phyloP scores from a whole-genome alignment of 1,140 invertebrate species.

The Leptinotarsa undecemlineata region DNA sequence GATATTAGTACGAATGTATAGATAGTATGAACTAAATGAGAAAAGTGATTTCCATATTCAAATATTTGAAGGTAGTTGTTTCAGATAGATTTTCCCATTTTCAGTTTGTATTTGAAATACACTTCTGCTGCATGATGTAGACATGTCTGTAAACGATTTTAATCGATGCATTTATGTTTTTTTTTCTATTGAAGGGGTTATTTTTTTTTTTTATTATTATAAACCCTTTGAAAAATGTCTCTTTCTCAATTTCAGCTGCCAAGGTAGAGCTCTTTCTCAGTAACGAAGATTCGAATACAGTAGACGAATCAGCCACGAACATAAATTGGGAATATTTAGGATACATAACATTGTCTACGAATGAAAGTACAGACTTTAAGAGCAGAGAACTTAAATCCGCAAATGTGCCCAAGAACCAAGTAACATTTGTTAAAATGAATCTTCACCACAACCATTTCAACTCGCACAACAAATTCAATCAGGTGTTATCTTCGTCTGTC shows the following conservation, averaged over 20 bases:
- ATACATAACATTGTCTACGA: constrained; percentile 81
- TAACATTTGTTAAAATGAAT: constrained; percentile 81
- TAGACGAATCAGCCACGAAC: constrained; percentile 53
- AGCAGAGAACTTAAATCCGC: constrained; percentile 86
- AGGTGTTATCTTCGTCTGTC: constrained; percentile 62
- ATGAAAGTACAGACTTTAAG: constrained; percentile 78
- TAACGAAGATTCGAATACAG: constrained; percentile 58
- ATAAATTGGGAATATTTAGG: constrained; percentile 72
- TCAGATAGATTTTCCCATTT: no score
- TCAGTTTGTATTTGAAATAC: no score
- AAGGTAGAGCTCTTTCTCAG: constrained; percentile 67
- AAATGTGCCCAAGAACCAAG: constrained; percentile 75
- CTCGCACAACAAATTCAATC: constrained; percentile 75
- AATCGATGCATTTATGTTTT: no score
- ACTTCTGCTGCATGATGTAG: no score
- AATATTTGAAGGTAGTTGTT: no score
- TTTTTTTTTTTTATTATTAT: no score
- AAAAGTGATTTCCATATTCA: no score
- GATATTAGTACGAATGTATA: no score
- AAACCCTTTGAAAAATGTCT: no score
- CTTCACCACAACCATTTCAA: constrained; percentile 81
- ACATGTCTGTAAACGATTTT: no score
- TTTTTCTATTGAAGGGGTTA: no score
- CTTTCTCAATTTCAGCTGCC: constrained; percentile 56
- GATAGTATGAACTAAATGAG: no score